Evolutionary conservation across 2,113 vertebrate species (phyloP).

Genomic region (Psilopsiagon aurifrons): DNA sequence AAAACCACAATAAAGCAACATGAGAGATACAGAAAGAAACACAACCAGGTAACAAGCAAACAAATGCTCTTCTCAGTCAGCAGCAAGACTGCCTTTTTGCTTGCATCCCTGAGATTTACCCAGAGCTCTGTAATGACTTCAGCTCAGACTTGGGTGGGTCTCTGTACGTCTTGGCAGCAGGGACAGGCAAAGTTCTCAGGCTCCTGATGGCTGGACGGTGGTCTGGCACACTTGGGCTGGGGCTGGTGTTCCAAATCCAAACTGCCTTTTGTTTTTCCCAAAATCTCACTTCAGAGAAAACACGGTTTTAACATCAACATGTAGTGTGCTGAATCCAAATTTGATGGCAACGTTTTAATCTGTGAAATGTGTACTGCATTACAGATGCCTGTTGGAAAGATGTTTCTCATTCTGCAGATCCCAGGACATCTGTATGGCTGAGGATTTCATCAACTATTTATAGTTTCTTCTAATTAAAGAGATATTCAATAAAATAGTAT

Average conservation of each 20-base stretch:
- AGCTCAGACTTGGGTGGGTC: constrained; percentile 13
- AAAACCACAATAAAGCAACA: neutral
- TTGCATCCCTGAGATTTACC: neutral
- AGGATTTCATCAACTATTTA: neutral
- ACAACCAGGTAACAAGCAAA: neutral
- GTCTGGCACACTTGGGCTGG: neutral
- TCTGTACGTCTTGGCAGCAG: neutral
- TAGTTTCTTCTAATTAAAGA: constrained; percentile 38
- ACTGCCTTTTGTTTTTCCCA: neutral
- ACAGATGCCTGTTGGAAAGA: constrained; percentile 10
- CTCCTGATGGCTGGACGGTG: neutral
- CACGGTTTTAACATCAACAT: neutral
- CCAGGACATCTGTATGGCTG: neutral
- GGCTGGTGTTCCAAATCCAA: constrained; percentile 5
- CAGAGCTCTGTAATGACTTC: neutral
- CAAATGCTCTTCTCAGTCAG: neutral
- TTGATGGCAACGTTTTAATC: neutral
- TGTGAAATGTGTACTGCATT: constrained; percentile 15
- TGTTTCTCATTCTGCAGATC: constrained; percentile 31
- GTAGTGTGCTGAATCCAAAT: neutral
- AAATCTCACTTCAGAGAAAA: neutral
- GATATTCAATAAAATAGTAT: neutral
- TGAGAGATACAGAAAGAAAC: neutral
- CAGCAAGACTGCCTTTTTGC: neutral
- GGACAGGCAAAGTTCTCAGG: neutral